phyloP scores from a whole-genome alignment of 2,888 invertebrate genomes.

The Melanostoma scalare region DNA sequence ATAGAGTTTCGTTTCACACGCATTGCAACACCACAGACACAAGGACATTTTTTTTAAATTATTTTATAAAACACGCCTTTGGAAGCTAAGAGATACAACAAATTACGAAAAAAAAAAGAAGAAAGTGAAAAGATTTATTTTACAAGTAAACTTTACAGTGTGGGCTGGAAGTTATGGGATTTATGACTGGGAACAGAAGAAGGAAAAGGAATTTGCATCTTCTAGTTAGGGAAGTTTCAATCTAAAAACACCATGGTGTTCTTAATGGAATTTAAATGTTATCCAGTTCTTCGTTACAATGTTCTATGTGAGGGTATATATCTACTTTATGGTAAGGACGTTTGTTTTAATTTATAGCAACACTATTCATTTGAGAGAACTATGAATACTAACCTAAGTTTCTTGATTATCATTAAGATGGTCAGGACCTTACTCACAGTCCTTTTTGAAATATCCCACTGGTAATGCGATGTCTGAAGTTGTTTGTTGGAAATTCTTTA shows the following conservation, averaged over 20 bases:
- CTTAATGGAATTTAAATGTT: no score
- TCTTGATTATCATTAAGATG: no score
- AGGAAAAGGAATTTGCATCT: neutral
- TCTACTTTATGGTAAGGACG: no score
- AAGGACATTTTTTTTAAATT: constrained; percentile 1
- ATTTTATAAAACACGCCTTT: constrained; percentile 39
- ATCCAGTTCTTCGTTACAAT: no score
- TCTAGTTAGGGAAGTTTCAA: neutral
- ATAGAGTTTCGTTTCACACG: constrained; percentile 44
- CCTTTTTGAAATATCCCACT: no score
- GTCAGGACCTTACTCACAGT: no score
- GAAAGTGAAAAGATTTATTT: constrained; percentile 11
- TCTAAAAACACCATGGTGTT: neutral
- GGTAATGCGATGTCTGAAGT: no score
- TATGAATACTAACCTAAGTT: no score
- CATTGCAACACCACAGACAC: constrained; percentile 46
- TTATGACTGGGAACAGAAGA: neutral
- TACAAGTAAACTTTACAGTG: constrained; percentile 24
- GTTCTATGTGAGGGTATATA: no score
- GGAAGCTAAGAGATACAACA: constrained; percentile 27
- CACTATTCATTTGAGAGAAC: no score
- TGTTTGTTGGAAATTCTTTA: no score
- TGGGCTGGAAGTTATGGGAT: constrained; percentile 11
- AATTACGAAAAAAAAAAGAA: constrained; percentile 24
- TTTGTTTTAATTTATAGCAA: no score